Evolutionary conservation across 2,888 invertebrate genomes (phyloP), one percentile per base, ranked within the genome.

Genomic region (Eupelmus urozonus): DNA sequence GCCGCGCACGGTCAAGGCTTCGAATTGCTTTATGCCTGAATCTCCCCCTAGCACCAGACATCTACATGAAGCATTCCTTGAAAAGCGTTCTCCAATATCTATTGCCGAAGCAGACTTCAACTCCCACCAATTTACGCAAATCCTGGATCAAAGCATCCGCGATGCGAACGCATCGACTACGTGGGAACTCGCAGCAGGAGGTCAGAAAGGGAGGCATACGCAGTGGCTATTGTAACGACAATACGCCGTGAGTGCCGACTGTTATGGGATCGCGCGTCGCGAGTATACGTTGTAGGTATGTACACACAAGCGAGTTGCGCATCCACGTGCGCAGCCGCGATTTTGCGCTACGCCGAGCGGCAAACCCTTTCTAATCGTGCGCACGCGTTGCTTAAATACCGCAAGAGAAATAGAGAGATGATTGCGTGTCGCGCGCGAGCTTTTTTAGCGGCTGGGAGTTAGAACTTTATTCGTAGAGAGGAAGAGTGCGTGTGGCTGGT

Each of bases 121-220:
- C 3, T 34, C 34, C 3, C 34, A 34, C 34, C 34, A 34, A 34
- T 34, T 9, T 9, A 34, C 34, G 9, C n/a, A 34, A 34, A 34
- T 34, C 34, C 34, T 5, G 9, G 9, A 34, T 34, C 9, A n/a
- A n/a, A n/a, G n/a, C n/a, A n/a, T n/a, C n/a, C n/a, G n/a, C n/a
- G n/a, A n/a, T n/a, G n/a, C n/a, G n/a, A n/a, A n/a, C n/a, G n/a
- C n/a, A n/a, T n/a, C n/a, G n/a, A 45, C 18, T 20, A 25, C 88
- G 88, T 88, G 88, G 88, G 87, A 88, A 87, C 85, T 82, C 85
- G 82, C 85, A 82, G 82, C 85, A 82, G 85, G 86, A 86, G 87
- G 85, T 87, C 86, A 85, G 78, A n/a, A n/a, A 76, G 81, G 80
- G 77, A 63, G 27, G 81, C 2, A 81, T 80, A 78, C n/a, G n/a